phyloP scores from a whole-genome alignment of 2,113 vertebrate genomes.

The Hemiscyllium ocellatum region DNA sequence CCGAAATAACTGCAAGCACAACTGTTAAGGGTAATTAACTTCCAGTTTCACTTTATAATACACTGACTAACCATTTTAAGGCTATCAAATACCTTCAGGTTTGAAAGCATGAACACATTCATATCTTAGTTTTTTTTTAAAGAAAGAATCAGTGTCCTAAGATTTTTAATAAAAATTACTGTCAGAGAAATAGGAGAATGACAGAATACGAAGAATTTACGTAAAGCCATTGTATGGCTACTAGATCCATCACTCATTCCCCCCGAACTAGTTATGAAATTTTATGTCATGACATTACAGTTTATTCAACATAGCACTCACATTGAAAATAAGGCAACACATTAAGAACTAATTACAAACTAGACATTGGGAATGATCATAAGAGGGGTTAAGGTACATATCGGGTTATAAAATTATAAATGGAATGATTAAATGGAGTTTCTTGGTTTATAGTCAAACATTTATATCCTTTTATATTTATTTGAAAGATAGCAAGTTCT shows the following conservation, averaged over 20 bases:
- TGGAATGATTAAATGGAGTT: not conserved
- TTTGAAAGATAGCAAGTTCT: not conserved
- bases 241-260: not conserved
- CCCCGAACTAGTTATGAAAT: not conserved
- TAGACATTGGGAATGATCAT: not conserved
- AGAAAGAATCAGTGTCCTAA: too few relatives aligned
- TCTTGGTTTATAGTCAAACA: not conserved
- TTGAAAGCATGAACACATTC: not conserved
- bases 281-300: not conserved
- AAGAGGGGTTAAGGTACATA: not conserved
- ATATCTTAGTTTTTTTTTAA: too few relatives aligned
- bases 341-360: not conserved
- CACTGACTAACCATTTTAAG: not conserved
- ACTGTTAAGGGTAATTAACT: slow-evolving; percentile 59
- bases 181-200: not conserved
- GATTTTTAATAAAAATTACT: not conserved
- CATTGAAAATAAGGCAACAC: not conserved
- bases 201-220: not conserved
- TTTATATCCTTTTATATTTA: not conserved
- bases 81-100: not conserved
- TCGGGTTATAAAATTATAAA: not conserved
- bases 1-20: slow-evolving; percentile 80
- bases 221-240: not conserved
- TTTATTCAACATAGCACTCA: not conserved
- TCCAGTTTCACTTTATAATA: not conserved